A percentile compares a stretch with the other conserved stretches of the same genome.
These are phyloP conservation scores for Urechis unicinctus DNA, from an alignment of 2,888 invertebrate species.

Conservation along the genomic window DNA sequence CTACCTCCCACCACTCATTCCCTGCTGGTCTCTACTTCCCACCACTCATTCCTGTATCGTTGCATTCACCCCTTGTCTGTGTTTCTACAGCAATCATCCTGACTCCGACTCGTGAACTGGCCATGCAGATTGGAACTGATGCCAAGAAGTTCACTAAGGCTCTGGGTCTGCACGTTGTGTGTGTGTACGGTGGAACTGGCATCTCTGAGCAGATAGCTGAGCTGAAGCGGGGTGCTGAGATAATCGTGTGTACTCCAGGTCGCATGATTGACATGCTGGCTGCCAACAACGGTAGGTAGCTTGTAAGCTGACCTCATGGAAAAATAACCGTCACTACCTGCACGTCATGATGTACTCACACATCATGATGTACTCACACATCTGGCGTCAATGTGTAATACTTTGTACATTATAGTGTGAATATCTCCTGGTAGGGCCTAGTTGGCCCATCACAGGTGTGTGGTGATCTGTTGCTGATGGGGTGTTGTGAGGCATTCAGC, in stretches of 20 bases:
- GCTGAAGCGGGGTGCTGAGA: constrained; percentile 90
- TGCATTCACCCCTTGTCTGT: neutral
- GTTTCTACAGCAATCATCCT: constrained; percentile 71
- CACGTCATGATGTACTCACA: too few species aligned
- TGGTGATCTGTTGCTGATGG: neutral
- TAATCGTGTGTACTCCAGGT: constrained; percentile 98
- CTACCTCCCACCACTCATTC: too few species aligned
- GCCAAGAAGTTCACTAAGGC: constrained; percentile 90
- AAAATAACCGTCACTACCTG: too few species aligned
- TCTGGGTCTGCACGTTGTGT: constrained; percentile 74
- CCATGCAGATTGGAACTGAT: constrained; percentile 97
- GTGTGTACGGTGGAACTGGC: constrained; percentile 97
- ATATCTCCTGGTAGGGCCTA: too few species aligned
- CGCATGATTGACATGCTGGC: constrained; percentile 99
- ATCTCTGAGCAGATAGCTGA: constrained; percentile 95
- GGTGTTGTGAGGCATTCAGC: neutral
- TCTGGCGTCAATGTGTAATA: too few species aligned
- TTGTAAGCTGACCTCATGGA: neutral
- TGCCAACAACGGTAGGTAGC: constrained; percentile 77
- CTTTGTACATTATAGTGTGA: too few species aligned
- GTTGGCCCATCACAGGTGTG: neutral
- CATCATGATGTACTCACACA: too few species aligned
- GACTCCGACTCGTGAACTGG: constrained; percentile 95
- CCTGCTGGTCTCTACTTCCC: too few species aligned
- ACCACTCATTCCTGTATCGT: neutral